These are phyloP conservation scores for Tichodroma muraria DNA, from an alignment of 2,113 vertebrate species.

Conservation along the genomic window DNA sequence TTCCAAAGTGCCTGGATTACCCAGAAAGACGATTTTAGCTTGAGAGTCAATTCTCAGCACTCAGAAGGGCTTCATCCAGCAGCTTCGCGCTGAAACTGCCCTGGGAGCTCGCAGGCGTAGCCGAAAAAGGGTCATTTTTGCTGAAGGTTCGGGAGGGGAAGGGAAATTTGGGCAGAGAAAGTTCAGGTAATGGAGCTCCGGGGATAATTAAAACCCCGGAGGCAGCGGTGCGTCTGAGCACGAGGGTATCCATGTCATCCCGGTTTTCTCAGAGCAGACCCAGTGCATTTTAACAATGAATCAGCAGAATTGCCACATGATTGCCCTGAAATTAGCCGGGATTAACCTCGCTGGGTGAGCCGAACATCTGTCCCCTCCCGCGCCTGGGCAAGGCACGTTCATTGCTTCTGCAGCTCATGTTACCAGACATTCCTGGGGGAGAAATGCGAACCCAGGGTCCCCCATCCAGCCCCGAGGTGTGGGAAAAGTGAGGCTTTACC, in stretches of 20 bases:
- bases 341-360: conserved; percentile 1
- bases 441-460: neutral
- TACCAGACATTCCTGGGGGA: neutral
- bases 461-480: neutral
- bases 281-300: neutral
- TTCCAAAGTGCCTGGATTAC: neutral
- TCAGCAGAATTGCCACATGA: conserved; percentile 33
- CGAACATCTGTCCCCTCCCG: conserved; percentile 10
- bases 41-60: rapidly evolving
- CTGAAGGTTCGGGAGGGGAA: neutral
- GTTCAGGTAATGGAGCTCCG: neutral
- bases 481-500: neutral
- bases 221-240: neutral
- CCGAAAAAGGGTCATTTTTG: neutral
- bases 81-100: neutral
- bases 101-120: neutral
- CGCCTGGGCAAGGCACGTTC: neutral
- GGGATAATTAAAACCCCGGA: neutral
- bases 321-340: conserved; percentile 5
- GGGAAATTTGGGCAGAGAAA: neutral
- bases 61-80: neutral
- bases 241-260: neutral
- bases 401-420: neutral
- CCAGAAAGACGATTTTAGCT: neutral
- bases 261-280: neutral